These are phyloP conservation scores for Laothoe populi DNA, from an alignment of 2,888 invertebrate species.

Conservation along the genomic window DNA sequence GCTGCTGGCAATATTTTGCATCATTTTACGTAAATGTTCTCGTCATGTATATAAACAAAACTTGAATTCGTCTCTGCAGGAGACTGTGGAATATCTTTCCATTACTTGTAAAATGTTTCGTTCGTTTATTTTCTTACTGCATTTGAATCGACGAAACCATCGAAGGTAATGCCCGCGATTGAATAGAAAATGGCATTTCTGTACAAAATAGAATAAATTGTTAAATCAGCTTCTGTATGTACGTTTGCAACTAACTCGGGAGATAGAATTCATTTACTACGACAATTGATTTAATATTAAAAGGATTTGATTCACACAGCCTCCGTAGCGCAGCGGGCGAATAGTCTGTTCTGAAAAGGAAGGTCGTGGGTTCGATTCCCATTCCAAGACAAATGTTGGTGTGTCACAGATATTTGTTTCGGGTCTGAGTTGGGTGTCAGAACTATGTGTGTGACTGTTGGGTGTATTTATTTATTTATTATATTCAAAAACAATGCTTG, in stretches of 20 bases:
- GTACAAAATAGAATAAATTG: conserved; percentile 20
- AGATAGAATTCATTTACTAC: background rate
- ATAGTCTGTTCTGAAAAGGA: too few species aligned
- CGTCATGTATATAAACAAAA: background rate
- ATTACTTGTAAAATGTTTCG: conserved; percentile 21
- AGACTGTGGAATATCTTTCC: conserved; percentile 20
- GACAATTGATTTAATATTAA: too few species aligned
- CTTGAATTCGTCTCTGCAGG: background rate
- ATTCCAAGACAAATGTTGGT: too few species aligned
- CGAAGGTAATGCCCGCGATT: background rate
- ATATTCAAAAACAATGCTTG: too few species aligned
- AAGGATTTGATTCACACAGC: too few species aligned
- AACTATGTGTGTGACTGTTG: too few species aligned
- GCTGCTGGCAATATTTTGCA: background rate
- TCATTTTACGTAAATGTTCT: background rate
- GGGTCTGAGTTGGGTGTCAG: too few species aligned
- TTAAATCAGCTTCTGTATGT: conserved; percentile 5
- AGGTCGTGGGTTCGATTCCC: too few species aligned
- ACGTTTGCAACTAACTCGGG: background rate
- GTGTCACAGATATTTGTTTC: too few species aligned
- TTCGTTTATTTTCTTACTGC: conserved; percentile 19
- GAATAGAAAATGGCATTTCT: conserved; percentile 21
- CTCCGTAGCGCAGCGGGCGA: too few species aligned
- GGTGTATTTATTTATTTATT: too few species aligned
- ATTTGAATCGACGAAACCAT: conserved; percentile 9